A percentile compares a stretch with the other conserved stretches of the same genome.
These are phyloP conservation scores for Campoletis sonorensis DNA, from an alignment of 1,140 invertebrate genomes.

Conservation along the genomic window DNA sequence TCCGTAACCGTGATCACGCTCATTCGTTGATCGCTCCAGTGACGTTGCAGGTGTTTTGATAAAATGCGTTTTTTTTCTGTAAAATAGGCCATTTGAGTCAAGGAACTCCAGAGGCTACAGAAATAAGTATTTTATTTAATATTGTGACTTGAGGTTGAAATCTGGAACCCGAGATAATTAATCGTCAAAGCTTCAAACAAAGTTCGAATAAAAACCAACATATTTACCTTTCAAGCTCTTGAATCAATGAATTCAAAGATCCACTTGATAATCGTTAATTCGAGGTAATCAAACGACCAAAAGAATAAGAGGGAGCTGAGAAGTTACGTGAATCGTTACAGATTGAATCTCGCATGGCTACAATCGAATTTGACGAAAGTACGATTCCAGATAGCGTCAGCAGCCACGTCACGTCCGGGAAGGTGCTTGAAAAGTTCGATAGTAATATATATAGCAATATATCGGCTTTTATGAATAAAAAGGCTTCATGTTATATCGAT, in stretches of 20 bases:
- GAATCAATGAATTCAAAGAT: no score
- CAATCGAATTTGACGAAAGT: slow-evolving; percentile 27
- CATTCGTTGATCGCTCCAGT: not conserved
- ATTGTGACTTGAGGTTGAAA: not conserved
- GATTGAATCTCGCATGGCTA: not conserved
- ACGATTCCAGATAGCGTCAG: not conserved
- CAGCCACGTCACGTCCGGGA: slow-evolving; percentile 24
- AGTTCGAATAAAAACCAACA: not conserved
- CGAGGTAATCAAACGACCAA: not conserved
- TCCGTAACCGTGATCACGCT: not conserved
- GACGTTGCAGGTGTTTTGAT: not conserved
- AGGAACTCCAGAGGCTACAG: not conserved
- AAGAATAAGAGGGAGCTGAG: not conserved
- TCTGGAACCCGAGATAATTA: not conserved
- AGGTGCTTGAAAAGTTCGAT: slow-evolving; percentile 22
- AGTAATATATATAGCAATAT: not conserved
- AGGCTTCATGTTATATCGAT: not conserved
- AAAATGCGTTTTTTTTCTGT: not conserved
- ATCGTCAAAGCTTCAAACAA: not conserved
- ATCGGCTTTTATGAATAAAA: no score
- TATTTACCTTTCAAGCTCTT: no score
- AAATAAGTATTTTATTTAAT: not conserved
- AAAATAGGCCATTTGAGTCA: not conserved
- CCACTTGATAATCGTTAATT: no score
- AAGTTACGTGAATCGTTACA: no score